Conservation (phyloP, 2,888 invertebrate species). For the Listrodromus nycthemerus region DNA sequence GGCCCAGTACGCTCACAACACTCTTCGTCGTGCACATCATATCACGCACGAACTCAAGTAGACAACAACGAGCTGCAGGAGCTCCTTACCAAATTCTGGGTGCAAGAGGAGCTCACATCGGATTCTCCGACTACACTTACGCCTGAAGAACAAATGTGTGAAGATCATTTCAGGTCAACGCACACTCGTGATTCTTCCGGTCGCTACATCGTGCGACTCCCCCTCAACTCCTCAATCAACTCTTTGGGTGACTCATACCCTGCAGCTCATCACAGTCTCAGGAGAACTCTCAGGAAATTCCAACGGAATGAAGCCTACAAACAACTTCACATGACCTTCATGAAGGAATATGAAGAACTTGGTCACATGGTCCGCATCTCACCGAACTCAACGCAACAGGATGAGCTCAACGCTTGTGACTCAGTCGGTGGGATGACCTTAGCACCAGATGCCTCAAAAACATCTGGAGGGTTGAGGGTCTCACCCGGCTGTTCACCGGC, state of each 20-base stretch:
- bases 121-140: not conserved
- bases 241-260: constrained; percentile 30
- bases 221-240: constrained; percentile 1
- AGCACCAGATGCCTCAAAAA: not conserved
- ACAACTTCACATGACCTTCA: constrained; percentile 46
- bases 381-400: not conserved
- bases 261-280: constrained; percentile 26
- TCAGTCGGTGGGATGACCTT: not conserved
- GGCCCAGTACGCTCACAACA: constrained; percentile 19
- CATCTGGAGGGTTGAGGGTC: not conserved
- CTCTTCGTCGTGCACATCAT: not conserved
- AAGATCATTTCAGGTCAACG: constrained; percentile 44
- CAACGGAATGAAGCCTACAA: no score
- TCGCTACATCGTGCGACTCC: constrained; percentile 47
- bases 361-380: constrained; percentile 56
- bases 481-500: not conserved
- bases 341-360: constrained; percentile 40
- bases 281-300: constrained; percentile 2
- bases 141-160: constrained; percentile 37
- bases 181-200: constrained; percentile 37
- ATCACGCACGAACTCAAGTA: not conserved
- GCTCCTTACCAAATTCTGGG: constrained; percentile 37
- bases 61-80: constrained; percentile 17
- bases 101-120: constrained; percentile 37
- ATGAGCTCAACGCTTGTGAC: not conserved